Evolutionary conservation across 2,113 vertebrate species (phyloP), one percentile per base, ranked within the genome.

Genomic region (Stigmatopora argus): DNA sequence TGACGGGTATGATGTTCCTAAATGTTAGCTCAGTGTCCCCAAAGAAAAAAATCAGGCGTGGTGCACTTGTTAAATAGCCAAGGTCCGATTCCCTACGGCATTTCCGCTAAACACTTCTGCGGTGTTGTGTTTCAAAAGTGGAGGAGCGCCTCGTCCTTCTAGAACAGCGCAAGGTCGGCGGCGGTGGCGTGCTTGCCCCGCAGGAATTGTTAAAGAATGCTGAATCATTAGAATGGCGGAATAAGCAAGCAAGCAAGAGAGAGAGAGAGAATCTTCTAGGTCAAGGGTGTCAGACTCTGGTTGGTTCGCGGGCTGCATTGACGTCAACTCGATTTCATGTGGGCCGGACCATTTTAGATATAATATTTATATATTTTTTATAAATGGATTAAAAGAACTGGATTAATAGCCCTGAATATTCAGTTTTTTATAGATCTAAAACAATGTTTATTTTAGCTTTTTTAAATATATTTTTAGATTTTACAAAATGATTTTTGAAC

Each of bases 181-280:
- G 78, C 62, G 66, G 62, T 58, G 66, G 62, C 61, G 67, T 80
- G 74, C 78, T 78, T 75, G 74, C 19, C 72, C 34, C 60, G 83
- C 81, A 72, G 69, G 69, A 77, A 71, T 65, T 13, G 48, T 1
- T 26, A 62, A 76, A 58, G 81, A 68, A 75, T 73, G 83, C 86
- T 88, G 83, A 85, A 75, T 67, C 71, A 56, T 67, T 60, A 59
- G 56, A 78, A 78, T 65, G 60, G 59, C 69, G 77, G 78, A 71
- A 72, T 72, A 72, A 62, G 72, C 65, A 13, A 23, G 10, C 10
- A 73, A 64, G 73, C 65, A 9, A 15, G 45, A 47, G n/a, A 52
- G 75, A 66, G 62, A 53, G 65, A 64, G 26, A n/a, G 51, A 68
- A 69, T 74, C 66, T 73, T 35, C 72, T 64, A 48, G 67, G 56